These are phyloP conservation scores for Micronycteris hirsuta DNA, from an alignment of 2,113 vertebrate species.

Conservation along the genomic window DNA sequence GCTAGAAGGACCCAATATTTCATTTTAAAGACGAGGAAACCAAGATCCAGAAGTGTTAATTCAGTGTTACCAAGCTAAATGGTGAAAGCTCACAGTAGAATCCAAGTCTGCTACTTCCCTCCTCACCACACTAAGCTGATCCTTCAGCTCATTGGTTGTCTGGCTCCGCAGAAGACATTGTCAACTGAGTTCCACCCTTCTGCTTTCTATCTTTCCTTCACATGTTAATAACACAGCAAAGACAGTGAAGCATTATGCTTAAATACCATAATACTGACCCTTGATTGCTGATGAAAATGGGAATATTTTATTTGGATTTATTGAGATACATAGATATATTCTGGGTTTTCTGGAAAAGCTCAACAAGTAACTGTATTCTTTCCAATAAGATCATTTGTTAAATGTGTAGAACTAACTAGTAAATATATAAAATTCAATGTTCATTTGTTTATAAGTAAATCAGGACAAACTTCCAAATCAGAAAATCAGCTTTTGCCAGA, in stretches of 20 bases:
- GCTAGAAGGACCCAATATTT: background rate
- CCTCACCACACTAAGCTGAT: background rate
- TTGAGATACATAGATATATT: background rate
- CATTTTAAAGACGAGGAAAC: background rate
- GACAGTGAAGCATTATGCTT: background rate
- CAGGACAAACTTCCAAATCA: background rate
- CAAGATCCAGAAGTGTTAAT: background rate
- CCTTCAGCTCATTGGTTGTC: background rate
- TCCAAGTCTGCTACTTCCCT: background rate
- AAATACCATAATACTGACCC: background rate
- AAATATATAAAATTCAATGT: background rate
- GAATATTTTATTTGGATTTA: background rate
- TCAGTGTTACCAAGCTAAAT: accelerated
- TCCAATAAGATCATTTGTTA: background rate
- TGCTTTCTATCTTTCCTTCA: background rate
- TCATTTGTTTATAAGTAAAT: background rate
- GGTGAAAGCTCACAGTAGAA: background rate
- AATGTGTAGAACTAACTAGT: background rate
- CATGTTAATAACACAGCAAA: background rate
- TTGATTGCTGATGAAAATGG: background rate
- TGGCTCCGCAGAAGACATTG: background rate
- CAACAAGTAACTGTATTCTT: background rate
- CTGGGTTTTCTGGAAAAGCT: background rate
- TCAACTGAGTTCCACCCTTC: background rate
- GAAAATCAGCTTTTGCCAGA: background rate